Base-by-base conservation (phyloP, 1,140 invertebrate species). In the Zophobas atratus region DNA sequence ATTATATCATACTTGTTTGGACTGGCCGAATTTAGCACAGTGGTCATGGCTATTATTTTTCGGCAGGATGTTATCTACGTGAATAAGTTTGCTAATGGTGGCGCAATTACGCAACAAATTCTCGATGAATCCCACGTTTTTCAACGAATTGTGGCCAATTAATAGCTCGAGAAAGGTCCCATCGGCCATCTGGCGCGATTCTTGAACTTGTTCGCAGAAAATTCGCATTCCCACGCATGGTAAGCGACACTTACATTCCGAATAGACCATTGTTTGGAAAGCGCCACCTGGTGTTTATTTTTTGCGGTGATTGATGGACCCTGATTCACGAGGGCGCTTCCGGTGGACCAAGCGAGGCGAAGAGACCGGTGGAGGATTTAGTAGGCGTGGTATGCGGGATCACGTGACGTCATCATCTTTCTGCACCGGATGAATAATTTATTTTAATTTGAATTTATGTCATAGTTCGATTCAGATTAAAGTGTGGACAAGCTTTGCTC, bases 1-100 rank as follows among this genome's bases (percentile, higher is more conserved):
- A 53, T 53, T 72, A 72, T 53, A 72, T 51, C 70, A 51, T 53
- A 51, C 51, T 72, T 72, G 70, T 72, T 53, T 72, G 41, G 41
- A 70, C 67, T 36, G 70, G 41, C 70, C 70, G 46, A 72, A 53
- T 72, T 72, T 72, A 72, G 70, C 70, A 72, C 70, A 72, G 60
- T 67, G 60, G 60, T 67, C 60, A 43, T 67, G 8, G 60, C 39
- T 67, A 57, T 67, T 67, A 67, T 43, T 51, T 51, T 51, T 51
- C 38, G 60, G 43, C 60, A 67, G 60, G 60, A 67, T 67, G 60
- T 20, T 2, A 20, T 51, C 39, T 6, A 67, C 60, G 60, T 67
- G 60, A 67, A 67, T 43, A 43, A 67, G 41, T 67, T 67, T 32
- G 60, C 39, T 67, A 67, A 67, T 67, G n/a, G 39, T 39, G 60